Evolutionary conservation across 2,888 invertebrate genomes (phyloP).

Genomic region (Dolichomitus sp.): DNA sequence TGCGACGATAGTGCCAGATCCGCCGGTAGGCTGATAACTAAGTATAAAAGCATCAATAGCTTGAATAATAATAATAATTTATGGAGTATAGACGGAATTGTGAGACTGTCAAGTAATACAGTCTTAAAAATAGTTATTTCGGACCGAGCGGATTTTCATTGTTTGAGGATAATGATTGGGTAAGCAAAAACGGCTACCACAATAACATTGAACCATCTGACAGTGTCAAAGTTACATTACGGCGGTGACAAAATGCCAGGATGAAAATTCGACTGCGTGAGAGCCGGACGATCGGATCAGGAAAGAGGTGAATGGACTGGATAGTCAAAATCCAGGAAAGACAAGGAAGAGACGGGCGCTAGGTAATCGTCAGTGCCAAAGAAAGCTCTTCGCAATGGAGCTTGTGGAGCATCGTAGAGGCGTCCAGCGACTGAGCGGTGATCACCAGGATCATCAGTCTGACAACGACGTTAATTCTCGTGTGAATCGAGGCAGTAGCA

Average conservation of each 20-base stretch:
- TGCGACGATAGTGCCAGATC: conserved; percentile 25
- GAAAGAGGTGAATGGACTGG: conserved; percentile 61
- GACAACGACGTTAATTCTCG: conserved; percentile 70
- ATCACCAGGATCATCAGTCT: conserved; percentile 56
- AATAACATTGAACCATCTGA: not conserved
- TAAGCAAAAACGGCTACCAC: not conserved
- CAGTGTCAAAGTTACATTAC: not conserved
- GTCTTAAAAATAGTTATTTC: not conserved
- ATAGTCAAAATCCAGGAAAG: not conserved
- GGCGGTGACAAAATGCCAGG: conserved; percentile 37
- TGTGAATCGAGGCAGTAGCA: conserved; percentile 62
- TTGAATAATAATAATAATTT: conserved; percentile 5
- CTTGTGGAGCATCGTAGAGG: conserved; percentile 68
- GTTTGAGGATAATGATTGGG: conserved; percentile 19
- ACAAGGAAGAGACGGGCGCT: conserved; percentile 7
- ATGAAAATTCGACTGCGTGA: conserved; percentile 73
- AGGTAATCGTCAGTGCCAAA: conserved; percentile 25
- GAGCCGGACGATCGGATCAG: conserved; percentile 62
- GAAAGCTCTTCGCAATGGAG: conserved; percentile 62
- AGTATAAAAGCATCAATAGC: not conserved
- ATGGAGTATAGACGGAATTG: conserved; percentile 8
- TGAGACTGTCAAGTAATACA: conserved; percentile 7
- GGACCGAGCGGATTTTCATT: not conserved
- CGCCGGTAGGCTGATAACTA: not conserved
- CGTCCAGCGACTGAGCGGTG: conserved; percentile 70